These are phyloP conservation scores for Rosalia funebris DNA, from an alignment of 2,888 invertebrate genomes.

Conservation along the genomic window DNA sequence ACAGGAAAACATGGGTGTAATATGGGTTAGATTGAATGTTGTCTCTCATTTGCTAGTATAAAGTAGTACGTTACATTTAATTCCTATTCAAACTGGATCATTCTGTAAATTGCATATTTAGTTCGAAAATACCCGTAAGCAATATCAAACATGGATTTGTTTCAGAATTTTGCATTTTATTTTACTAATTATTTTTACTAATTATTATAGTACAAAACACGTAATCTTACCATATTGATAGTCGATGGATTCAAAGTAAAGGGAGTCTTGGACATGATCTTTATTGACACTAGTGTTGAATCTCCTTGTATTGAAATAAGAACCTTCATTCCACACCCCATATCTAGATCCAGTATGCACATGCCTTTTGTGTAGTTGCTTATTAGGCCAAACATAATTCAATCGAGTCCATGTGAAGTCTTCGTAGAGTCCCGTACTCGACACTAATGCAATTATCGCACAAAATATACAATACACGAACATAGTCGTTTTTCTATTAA, in stretches of 20 bases:
- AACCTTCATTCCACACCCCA: neutral
- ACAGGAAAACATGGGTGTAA: too few relatives aligned
- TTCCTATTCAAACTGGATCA: too few relatives aligned
- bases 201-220: too few relatives aligned
- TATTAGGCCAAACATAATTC: slow-evolving; percentile 45
- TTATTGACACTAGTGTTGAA: neutral
- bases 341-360: neutral
- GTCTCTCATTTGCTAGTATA: too few relatives aligned
- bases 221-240: slow-evolving; percentile 36
- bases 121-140: too few relatives aligned
- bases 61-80: too few relatives aligned
- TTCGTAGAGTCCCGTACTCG: slow-evolving; percentile 52
- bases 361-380: neutral
- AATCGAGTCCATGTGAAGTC: slow-evolving; percentile 60
- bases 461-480: neutral
- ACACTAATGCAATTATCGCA: slow-evolving; percentile 8
- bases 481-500: neutral
- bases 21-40: too few relatives aligned
- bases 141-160: too few relatives aligned
- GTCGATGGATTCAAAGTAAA: slow-evolving; percentile 24
- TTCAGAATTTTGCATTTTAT: too few relatives aligned
- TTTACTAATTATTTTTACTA: too few relatives aligned
- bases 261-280: neutral
- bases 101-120: too few relatives aligned
- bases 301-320: neutral